Base-by-base conservation (phyloP, 2,888 invertebrate species). In the Stegophylla sp. region DNA sequence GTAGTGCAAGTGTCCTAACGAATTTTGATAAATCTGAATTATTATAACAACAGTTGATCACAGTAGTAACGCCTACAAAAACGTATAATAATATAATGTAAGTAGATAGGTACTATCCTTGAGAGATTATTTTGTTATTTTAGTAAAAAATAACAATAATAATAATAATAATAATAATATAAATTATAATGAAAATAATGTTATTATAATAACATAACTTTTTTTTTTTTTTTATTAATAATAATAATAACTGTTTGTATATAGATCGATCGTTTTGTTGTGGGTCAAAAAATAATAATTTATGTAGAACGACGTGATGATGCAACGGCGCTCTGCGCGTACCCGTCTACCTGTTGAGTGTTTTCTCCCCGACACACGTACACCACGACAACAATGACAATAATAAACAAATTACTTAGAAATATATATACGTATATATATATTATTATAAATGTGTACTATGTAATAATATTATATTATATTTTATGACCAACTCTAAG, bases 231-330 rank as follows among this genome's bases (percentile, higher is more conserved):
- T 3, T 26, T 26, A 61, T 59, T 45, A 72, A 23, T 41, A 53
- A 34, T 48, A 23, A 51, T n/a, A 56, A 56, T n/a, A 23, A 23
- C 59, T 61, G 43, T 73, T 59, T 64, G 51, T 63, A 64, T 45
- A 64, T 34, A 51, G n/a, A 17, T 13, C 15, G n/a, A n/a, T n/a
- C n/a, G n/a, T n/a, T 64, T 64, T 75, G 75, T 75, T 23, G 48
- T 34, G 63, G 48, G 63, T 51, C 63, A 64, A 48, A 28, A 64
- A 75, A 20, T 51, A 75, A n/a, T n/a, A n/a, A n/a, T n/a, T n/a
- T n/a, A n/a, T 64, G 20, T 64, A 75, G 48, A 48, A 48, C 75
- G 41, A 17, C 51, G 1, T 10, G 64, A 64, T 75, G 34, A 64
- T 51, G 64, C 20, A 63, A 74, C 61, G 12, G 28, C 53, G n/a